Base-by-base conservation (phyloP, 2,113 vertebrate species). In the Eudyptes chrysolophus region DNA sequence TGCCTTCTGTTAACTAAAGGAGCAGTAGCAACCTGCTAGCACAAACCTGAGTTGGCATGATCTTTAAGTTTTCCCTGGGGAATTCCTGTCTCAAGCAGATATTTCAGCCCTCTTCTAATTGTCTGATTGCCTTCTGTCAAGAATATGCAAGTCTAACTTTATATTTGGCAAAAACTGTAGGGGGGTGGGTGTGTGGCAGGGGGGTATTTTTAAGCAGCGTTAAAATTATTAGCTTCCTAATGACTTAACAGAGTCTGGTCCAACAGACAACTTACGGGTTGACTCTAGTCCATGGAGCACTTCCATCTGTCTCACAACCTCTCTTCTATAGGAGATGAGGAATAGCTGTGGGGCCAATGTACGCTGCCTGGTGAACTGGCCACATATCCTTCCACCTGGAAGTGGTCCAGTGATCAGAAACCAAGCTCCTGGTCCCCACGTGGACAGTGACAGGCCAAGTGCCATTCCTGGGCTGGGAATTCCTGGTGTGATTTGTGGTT, bases 171-270 rank as follows among this genome's bases (percentile, higher is more conserved):
- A 84, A 86, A 92, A 54, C 32, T 77, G 19, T 55, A 65, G 69
- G 60, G 42, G 42, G 42, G 42, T 42, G 42, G 42, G 42, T 42
- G 42, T 42, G 42, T 42, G 42, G 42, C 42, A 42, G 42, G 42
- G 42, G 42, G 42, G 6, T 42, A 7, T 42, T 42, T 42, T 42
- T 42, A 42, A 85, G 85, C 24, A 29, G 57, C 44, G 55, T 84
- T 95, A 84, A 94, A 89, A 40, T 64, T 94, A 27, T 92, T 95
- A 80, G 52, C 34, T 70, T 87, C 69, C n/a, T 90, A 78, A 86
- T 83, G 57, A 61, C 64, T 81, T 84, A 72, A 15, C 30, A 61
- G 64, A 75, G 64, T 92, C 87, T 94, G 72, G 52, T 89, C 65
- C 38, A 54, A n/a, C 55, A 92, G 84, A 75, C 51, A 92, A 1